Conservation (phyloP, 1,140 invertebrate species). For the Scaptomyza montana region DNA sequence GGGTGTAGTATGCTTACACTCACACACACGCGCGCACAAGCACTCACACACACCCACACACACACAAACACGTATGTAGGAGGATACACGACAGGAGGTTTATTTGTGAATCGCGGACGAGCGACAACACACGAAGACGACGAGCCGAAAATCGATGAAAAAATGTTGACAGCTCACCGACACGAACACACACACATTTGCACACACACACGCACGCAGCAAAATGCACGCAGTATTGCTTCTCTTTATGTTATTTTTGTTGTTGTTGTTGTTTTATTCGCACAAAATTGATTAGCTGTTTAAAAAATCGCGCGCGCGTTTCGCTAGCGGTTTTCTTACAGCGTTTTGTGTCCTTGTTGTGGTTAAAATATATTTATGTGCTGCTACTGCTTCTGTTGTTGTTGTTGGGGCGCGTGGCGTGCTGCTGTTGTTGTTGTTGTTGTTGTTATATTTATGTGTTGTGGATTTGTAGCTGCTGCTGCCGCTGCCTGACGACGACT, state of each 20-base stretch:
- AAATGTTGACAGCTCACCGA: slow-evolving; percentile 49
- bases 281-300: slow-evolving; percentile 21
- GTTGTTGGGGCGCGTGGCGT: neutral
- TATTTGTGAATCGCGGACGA: slow-evolving; percentile 32
- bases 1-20: slow-evolving; percentile 41
- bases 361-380: slow-evolving; percentile 8
- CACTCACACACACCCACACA: slow-evolving; percentile 15
- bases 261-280: slow-evolving; percentile 2
- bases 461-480: slow-evolving; percentile 51
- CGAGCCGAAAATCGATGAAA: slow-evolving; percentile 50
- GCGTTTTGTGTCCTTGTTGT: slow-evolving; percentile 36
- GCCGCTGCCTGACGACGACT: slow-evolving; percentile 61
- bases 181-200: slow-evolving; percentile 8
- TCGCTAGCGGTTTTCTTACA: slow-evolving; percentile 23
- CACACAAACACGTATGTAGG: neutral
- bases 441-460: slow-evolving; percentile 18
- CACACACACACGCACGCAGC: slow-evolving; percentile 7
- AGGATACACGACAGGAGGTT: slow-evolving; percentile 37
- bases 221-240: slow-evolving; percentile 15
- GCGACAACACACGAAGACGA: slow-evolving; percentile 29
- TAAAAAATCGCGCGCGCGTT: slow-evolving; percentile 32
- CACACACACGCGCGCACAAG: slow-evolving; percentile 36
- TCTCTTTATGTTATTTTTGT: slow-evolving; percentile 9
- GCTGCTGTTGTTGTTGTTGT: slow-evolving; percentile 7
- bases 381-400: neutral